Conservation (phyloP, 2,797 vertebrate species). For the Perodicticus potto region DNA sequence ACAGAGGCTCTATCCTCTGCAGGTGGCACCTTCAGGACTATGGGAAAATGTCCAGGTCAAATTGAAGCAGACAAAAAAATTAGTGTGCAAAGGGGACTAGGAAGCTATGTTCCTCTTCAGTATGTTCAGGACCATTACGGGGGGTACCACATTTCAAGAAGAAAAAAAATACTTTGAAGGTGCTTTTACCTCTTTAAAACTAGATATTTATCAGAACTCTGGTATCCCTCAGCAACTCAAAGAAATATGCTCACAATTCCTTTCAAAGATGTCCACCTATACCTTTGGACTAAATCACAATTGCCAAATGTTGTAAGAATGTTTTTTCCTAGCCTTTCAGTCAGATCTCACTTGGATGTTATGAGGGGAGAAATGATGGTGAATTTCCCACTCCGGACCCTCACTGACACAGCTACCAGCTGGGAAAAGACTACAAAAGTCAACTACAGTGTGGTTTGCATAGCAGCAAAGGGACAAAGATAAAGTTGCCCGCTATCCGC, state of each 20-base stretch:
- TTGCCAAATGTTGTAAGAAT: background rate
- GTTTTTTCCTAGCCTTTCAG: background rate
- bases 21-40: background rate
- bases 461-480: background rate
- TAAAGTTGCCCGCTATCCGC: background rate
- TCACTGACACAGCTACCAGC: background rate
- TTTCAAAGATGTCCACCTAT: slow-evolving; percentile 20
- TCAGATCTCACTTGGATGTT: slow-evolving; percentile 1
- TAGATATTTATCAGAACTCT: background rate
- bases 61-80: slow-evolving; percentile 3
- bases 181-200: background rate
- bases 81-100: background rate
- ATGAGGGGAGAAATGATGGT: background rate
- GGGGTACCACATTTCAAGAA: background rate
- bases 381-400: background rate
- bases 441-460: background rate
- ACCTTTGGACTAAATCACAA: background rate
- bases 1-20: background rate
- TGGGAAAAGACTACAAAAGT: background rate
- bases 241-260: background rate
- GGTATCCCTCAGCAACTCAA: background rate
- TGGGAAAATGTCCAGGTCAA: background rate
- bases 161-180: background rate
- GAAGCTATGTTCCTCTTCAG: background rate
- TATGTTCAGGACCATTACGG: background rate